Evolutionary conservation across 2,888 invertebrate genomes (phyloP), one percentile per base, ranked within the genome.

Genomic region (Hemithea aestivaria): DNA sequence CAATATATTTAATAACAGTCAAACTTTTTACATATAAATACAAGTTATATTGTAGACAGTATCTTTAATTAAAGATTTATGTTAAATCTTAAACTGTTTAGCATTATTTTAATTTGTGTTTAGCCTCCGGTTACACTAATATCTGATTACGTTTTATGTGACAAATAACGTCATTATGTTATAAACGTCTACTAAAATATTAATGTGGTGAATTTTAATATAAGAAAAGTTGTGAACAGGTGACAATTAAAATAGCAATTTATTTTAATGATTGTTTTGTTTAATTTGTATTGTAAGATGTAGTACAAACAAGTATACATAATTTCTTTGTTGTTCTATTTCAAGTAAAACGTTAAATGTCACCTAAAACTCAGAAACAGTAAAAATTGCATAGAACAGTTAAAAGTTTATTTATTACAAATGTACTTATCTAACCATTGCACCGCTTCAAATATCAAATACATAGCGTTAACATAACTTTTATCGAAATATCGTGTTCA

Each of bases 21-120:
- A 56, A 55, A 56, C 61, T 72, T 70, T 79, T 72, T 82, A 82
- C 77, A 82, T 79, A 80, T 79, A 80, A 74, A 80, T 81, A 81
- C 78, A 83, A 71, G 60, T 73, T 76, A n/a, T 42, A 70, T 73
- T 73, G 62, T 62, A 69, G 78, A 75, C 59, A 74, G n/a, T 77
- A 75, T 71, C 58, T 73, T 71, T 76, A 70, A 69, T 65, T 71
- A 71, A 74, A 69, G 74, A 62, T 62, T 67, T 48, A 61, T 61
- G 57, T 66, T 63, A 66, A 16, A 9, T 38, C 26, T 40, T 29
- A 41, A 6, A 43, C 35, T 16, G 6, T 26, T 46, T 40, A 34
- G 45, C 35, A 37, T 45, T 53, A 45, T 46, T 38, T 23, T 39
- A 45, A 42, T 40, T 40, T 38, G 45, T 24, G 20, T 20, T 10